These are phyloP conservation scores for Ruditapes philippinarum DNA, from an alignment of 1,140 invertebrate species.

Conservation along the genomic window DNA sequence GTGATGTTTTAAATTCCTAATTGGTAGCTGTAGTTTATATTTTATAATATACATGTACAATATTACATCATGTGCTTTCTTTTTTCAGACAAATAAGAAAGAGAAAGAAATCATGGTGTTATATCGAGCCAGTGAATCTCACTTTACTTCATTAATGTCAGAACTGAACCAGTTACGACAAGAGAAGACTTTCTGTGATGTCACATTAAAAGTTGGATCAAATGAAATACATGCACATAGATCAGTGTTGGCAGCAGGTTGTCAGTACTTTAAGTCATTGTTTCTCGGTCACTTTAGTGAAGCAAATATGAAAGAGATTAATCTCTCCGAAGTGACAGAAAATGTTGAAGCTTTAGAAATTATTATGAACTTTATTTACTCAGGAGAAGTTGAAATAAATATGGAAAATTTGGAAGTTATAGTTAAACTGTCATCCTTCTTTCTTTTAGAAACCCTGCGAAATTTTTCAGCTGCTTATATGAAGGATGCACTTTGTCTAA, in stretches of 20 bases:
- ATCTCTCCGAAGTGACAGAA: conserved; percentile 46
- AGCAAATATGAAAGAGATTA: conserved; percentile 55
- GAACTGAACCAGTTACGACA: conserved; percentile 9
- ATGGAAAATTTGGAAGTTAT: conserved; percentile 35
- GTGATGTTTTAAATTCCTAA: too few relatives aligned
- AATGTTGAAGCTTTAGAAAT: conserved; percentile 40
- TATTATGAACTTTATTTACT: conserved; percentile 52
- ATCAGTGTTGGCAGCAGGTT: conserved; percentile 31
- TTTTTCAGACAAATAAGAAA: too few relatives aligned
- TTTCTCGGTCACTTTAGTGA: conserved; percentile 60
- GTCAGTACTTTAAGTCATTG: conserved; percentile 41
- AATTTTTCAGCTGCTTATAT: conserved; percentile 47
- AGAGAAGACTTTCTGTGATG: conserved; percentile 40
- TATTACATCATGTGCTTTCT: too few relatives aligned
- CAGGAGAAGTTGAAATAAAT: conserved; percentile 53
- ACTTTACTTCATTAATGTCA: conserved; percentile 4
- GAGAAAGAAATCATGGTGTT: conserved; percentile 34
- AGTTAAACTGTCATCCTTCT: conserved; percentile 60
- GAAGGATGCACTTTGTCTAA: conserved; percentile 19
- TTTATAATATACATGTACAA: too few relatives aligned
- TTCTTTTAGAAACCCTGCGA: conserved; percentile 32
- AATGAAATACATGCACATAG: conserved; percentile 33
- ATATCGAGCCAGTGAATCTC: background rate
- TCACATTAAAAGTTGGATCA: conserved; percentile 17
- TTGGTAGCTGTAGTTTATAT: too few relatives aligned